phyloP scores from a whole-genome alignment of 2,888 invertebrate species.

The Drosophila mercatorum region DNA sequence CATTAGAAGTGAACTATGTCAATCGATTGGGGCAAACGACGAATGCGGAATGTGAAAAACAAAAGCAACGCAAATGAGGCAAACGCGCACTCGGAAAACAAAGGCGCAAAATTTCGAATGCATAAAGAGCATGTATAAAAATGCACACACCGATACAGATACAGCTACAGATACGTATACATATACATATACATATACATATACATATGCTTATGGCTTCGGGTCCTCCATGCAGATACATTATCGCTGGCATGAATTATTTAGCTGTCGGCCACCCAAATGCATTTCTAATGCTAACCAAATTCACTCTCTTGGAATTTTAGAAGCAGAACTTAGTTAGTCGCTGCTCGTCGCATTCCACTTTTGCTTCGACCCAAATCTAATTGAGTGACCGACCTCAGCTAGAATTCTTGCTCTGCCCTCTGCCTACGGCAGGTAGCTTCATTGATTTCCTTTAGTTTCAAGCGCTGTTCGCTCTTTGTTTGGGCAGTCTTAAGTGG shows the following conservation, averaged over 20 bases:
- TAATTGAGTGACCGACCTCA: constrained; percentile 23
- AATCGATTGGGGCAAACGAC: constrained; percentile 73
- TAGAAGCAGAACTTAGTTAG: constrained; percentile 43
- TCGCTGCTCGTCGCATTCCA: neutral
- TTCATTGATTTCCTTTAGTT: constrained; percentile 21
- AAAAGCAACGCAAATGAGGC: constrained; percentile 7
- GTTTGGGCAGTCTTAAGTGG: constrained; percentile 37
- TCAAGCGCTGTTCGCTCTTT: constrained; percentile 5
- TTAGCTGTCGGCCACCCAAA: constrained; percentile 56
- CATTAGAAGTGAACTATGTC: constrained; percentile 79
- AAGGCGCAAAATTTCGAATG: constrained; percentile 37
- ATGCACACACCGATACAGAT: constrained; percentile 12
- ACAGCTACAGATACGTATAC: no score
- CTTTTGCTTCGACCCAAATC: constrained; percentile 16
- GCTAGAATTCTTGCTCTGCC: neutral
- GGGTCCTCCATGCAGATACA: constrained; percentile 32
- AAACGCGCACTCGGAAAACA: constrained; percentile 15
- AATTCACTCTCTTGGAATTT: constrained; percentile 52
- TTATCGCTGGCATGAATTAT: constrained; percentile 53
- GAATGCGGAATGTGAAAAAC: constrained; percentile 51
- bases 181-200: neutral
- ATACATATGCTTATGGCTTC: constrained; percentile 1
- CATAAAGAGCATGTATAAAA: constrained; percentile 45
- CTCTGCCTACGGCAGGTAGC: constrained; percentile 27
- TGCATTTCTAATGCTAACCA: constrained; percentile 67